These are phyloP conservation scores for Automeris io DNA, from an alignment of 2,888 invertebrate species.

Conservation along the genomic window DNA sequence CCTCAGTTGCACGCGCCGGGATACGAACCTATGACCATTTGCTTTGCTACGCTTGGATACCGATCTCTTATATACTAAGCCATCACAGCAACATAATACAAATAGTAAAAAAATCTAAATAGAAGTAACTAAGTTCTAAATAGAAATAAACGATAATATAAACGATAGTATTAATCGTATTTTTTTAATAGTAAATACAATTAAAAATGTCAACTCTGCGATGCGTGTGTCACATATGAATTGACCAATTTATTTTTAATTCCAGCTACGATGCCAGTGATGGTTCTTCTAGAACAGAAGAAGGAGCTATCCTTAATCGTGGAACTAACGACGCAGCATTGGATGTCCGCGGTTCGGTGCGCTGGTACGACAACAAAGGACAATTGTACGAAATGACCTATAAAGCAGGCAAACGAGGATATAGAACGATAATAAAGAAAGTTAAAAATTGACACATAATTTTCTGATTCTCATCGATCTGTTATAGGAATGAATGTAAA, in stretches of 20 bases:
- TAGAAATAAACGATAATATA: background rate
- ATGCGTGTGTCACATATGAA: too few relatives aligned
- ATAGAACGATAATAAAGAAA: conserved; percentile 63
- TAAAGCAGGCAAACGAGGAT: conserved; percentile 69
- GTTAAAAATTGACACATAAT: conserved; percentile 17
- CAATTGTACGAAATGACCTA: conserved; percentile 69
- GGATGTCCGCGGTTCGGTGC: conserved; percentile 59
- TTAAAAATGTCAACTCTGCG: background rate
- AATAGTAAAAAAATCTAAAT: too few relatives aligned
- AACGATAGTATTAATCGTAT: background rate
- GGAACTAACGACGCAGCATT: conserved; percentile 57
- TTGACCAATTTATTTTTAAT: too few relatives aligned
- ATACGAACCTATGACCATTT: too few relatives aligned
- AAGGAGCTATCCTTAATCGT: conserved; percentile 49
- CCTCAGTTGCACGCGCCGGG: too few relatives aligned
- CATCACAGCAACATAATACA: too few relatives aligned
- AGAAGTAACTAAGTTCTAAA: too few relatives aligned
- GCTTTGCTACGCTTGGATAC: too few relatives aligned
- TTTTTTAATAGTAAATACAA: background rate
- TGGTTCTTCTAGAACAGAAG: conserved; percentile 72
- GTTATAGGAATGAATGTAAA: conserved; percentile 12
- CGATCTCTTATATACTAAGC: too few relatives aligned
- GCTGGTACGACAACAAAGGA: conserved; percentile 68
- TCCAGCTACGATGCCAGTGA: conserved; percentile 71
- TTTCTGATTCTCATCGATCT: conserved; percentile 22